phyloP scores from a whole-genome alignment of 2,888 invertebrate species.

The Lepidocyrtoides sp. region DNA sequence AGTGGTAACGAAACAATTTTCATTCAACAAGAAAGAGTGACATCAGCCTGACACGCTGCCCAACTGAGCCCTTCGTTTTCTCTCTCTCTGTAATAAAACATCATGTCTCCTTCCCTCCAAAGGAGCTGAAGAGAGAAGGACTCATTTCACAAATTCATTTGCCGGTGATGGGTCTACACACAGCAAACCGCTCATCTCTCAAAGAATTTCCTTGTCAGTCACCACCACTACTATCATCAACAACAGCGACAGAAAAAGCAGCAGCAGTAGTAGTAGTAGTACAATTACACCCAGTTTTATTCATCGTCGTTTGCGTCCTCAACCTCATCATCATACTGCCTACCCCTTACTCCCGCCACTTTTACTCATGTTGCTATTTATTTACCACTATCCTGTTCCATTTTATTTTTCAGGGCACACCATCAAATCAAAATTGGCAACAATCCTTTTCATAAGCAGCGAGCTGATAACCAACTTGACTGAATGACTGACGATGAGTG shows the following conservation, averaged over 20 bases:
- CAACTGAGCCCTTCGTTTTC: slow-evolving; percentile 70
- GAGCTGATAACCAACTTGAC: background rate
- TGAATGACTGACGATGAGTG: slow-evolving; percentile 16
- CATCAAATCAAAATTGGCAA: slow-evolving; percentile 48
- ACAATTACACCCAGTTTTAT: slow-evolving; percentile 27
- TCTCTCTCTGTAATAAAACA: slow-evolving; percentile 12
- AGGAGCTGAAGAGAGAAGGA: slow-evolving; percentile 15
- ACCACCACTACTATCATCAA: slow-evolving; percentile 15
- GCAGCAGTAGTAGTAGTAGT: background rate
- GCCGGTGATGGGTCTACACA: slow-evolving; percentile 30
- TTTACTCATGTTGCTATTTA: background rate
- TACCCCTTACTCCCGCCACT: background rate
- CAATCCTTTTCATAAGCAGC: background rate
- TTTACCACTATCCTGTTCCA: background rate
- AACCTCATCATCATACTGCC: background rate
- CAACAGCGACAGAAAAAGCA: background rate
- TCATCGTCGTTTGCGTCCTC: background rate
- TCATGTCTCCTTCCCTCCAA: slow-evolving; percentile 54
- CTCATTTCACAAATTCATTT: slow-evolving; percentile 68
- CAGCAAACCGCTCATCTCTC: slow-evolving; percentile 48
- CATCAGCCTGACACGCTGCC: slow-evolving; percentile 73
- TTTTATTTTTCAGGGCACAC: slow-evolving; percentile 17
- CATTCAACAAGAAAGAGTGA: slow-evolving; percentile 67
- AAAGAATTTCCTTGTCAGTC: slow-evolving; percentile 64
- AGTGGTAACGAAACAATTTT: slow-evolving; percentile 60